These are phyloP conservation scores for Lepidonotus clava DNA, from an alignment of 2,888 invertebrate genomes.

Conservation along the genomic window DNA sequence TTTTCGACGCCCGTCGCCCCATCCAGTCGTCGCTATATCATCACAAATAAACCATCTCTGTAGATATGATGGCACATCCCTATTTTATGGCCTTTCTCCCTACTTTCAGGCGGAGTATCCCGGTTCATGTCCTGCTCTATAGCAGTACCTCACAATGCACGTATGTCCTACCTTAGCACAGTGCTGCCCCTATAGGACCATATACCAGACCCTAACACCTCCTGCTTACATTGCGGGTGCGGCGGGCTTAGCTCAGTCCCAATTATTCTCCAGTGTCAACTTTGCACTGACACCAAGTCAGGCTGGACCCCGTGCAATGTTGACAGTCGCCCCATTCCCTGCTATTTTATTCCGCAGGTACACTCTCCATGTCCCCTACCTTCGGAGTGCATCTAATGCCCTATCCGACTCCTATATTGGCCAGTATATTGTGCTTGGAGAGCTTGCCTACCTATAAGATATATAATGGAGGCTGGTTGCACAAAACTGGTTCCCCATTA, in stretches of 20 bases:
- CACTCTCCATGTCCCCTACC: too few species aligned
- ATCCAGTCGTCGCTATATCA: too few species aligned
- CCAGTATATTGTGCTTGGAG: neutral
- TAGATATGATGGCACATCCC: too few species aligned
- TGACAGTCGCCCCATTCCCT: neutral
- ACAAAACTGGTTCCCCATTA: neutral
- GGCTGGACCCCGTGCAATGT: neutral
- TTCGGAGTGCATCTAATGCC: neutral
- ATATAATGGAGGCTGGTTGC: too few species aligned
- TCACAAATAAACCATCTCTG: too few species aligned
- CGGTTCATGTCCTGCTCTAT: too few species aligned
- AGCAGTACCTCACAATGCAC: too few species aligned
- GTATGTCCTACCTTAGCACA: too few species aligned
- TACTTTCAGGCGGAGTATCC: neutral
- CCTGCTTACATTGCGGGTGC: neutral
- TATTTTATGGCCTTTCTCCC: too few species aligned
- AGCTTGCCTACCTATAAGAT: neutral
- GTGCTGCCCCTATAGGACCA: too few species aligned
- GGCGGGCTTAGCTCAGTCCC: neutral
- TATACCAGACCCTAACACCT: too few species aligned
- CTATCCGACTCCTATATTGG: neutral
- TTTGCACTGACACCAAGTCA: constrained; percentile 18
- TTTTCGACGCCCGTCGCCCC: too few species aligned
- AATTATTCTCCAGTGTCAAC: constrained; percentile 31
- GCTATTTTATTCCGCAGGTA: neutral